Evolutionary conservation across 2,888 invertebrate genomes (phyloP).

Genomic region (Mythimna albipuncta): DNA sequence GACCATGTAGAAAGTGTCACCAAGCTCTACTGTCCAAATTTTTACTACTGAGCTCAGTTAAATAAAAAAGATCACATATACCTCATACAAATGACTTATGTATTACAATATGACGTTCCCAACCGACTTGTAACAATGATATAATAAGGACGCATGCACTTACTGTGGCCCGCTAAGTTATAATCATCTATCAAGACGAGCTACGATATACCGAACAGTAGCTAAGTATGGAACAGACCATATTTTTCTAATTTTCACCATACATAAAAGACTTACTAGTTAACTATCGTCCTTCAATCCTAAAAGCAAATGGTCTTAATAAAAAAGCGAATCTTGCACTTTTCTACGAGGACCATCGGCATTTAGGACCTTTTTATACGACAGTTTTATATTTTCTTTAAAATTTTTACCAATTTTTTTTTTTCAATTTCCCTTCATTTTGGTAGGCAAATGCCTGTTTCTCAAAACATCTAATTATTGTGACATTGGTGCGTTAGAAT

Average conservation of each 20-base stretch:
- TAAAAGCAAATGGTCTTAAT: background rate
- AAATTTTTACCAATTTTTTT: constrained; percentile 14
- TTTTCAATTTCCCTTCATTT: constrained; percentile 17
- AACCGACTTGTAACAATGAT: constrained; percentile 46
- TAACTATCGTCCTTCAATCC: background rate
- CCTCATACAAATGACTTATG: too few species aligned
- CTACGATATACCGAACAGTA: constrained; percentile 56
- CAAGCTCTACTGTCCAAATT: background rate
- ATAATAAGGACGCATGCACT: constrained; percentile 63
- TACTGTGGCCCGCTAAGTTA: constrained; percentile 59
- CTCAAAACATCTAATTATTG: constrained; percentile 60
- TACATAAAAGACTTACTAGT: constrained; percentile 20
- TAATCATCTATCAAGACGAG: constrained; percentile 58
- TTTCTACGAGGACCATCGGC: background rate
- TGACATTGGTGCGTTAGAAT: constrained; percentile 61
- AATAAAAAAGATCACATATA: too few species aligned
- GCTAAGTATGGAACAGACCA: constrained; percentile 46
- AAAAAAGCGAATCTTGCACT: background rate
- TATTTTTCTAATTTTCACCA: constrained; percentile 32
- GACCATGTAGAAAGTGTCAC: background rate
- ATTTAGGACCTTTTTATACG: background rate
- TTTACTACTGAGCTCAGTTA: background rate
- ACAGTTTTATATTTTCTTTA: constrained; percentile 3
- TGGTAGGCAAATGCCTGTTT: constrained; percentile 39
- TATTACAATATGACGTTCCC: constrained; percentile 44